Evolutionary conservation across 2,888 invertebrate genomes (phyloP).

Genomic region (Leistus spinibarbis): DNA sequence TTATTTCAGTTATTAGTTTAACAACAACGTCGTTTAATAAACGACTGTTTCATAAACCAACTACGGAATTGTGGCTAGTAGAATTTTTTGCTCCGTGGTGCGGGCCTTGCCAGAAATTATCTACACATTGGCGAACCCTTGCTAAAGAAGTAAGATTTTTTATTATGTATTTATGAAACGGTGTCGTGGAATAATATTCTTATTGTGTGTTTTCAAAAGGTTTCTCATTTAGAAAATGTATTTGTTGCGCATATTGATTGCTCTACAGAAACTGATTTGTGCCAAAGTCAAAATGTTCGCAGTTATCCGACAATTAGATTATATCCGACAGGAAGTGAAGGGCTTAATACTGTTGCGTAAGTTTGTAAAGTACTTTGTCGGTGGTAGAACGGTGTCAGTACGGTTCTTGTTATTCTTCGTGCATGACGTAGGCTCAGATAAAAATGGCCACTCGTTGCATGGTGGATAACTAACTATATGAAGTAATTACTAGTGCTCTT

Average conservation of each 20-base stretch:
- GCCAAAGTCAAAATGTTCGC: slow-evolving; percentile 63
- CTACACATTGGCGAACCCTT: slow-evolving; percentile 70
- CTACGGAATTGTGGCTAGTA: slow-evolving; percentile 67
- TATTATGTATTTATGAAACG: no score
- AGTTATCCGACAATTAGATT: slow-evolving; percentile 73
- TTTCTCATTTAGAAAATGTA: slow-evolving; percentile 59
- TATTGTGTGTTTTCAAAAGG: slow-evolving; percentile 52
- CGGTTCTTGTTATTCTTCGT: no score
- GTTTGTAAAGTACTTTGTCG: slow-evolving; percentile 47
- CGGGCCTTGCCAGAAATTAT: slow-evolving; percentile 72
- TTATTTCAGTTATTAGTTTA: slow-evolving; percentile 62
- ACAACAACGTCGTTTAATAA: slow-evolving; percentile 61
- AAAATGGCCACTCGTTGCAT: no score
- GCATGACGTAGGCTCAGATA: no score
- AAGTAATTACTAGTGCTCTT: no score
- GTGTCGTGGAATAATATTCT: background rate
- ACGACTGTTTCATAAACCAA: slow-evolving; percentile 60
- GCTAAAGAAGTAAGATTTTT: slow-evolving; percentile 64
- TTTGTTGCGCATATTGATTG: slow-evolving; percentile 73
- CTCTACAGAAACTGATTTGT: slow-evolving; percentile 63
- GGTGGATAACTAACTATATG: no score
- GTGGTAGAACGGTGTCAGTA: no score
- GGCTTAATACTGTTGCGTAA: slow-evolving; percentile 60
- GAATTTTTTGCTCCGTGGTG: slow-evolving; percentile 80
- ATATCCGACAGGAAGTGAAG: slow-evolving; percentile 65